Evolutionary conservation across 2,888 invertebrate genomes (phyloP).

Genomic region (Notodonta ziczac): DNA sequence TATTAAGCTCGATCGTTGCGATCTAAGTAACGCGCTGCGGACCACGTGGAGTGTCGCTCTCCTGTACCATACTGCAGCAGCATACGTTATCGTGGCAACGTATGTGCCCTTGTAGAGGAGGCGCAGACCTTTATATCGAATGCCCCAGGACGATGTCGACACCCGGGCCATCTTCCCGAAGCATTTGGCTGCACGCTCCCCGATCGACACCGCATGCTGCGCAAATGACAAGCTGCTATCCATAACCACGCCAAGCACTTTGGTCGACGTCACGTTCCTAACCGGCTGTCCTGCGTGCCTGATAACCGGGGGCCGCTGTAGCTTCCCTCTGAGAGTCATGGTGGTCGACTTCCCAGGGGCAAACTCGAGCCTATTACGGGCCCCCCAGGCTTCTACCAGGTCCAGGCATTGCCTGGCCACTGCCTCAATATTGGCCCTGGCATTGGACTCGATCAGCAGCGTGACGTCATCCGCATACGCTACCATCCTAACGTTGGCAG

Average conservation of each 20-base stretch:
- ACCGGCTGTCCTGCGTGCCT: constrained; percentile 6
- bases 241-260: constrained; percentile 1
- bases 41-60: background rate
- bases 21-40: background rate
- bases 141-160: background rate
- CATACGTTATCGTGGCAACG: background rate
- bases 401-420: constrained; percentile 8
- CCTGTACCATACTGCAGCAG: background rate
- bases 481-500: constrained; percentile 16
- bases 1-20: background rate
- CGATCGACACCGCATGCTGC: background rate
- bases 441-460: constrained; percentile 21
- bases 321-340: constrained; percentile 20
- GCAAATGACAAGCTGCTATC: background rate
- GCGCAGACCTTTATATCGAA: background rate
- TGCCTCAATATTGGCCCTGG: constrained; percentile 31
- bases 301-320: constrained; percentile 5
- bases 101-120: background rate
- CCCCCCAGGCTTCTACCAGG: background rate
- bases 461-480: constrained; percentile 28
- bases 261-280: constrained; percentile 5
- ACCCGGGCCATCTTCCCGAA: background rate
- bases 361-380: constrained; percentile 28
- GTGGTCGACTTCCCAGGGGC: constrained; percentile 27
- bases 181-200: background rate